Percentiles rank a stretch among this genome's conserved stretches.
Conservation (phyloP, 1,140 invertebrate genomes). For the Atta cephalotes region DNA sequence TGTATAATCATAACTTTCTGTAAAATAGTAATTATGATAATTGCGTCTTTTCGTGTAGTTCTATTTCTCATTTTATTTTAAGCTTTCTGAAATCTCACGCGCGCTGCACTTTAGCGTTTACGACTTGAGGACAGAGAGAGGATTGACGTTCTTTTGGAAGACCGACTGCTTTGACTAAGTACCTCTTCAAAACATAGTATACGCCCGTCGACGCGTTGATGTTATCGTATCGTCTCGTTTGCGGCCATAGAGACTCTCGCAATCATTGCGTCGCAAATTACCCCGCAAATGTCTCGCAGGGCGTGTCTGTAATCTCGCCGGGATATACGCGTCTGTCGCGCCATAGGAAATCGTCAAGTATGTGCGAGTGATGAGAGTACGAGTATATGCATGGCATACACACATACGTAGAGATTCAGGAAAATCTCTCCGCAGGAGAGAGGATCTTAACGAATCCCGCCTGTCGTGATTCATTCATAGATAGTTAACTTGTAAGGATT, state of each 20-base stretch:
- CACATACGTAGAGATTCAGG: not conserved
- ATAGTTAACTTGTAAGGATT: conserved; percentile 15
- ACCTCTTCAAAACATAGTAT: not conserved
- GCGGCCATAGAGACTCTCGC: conserved; percentile 42
- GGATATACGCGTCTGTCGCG: conserved; percentile 14
- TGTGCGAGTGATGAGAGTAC: not conserved
- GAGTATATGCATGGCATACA: not conserved
- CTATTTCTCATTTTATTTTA: not conserved
- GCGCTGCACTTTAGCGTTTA: not conserved
- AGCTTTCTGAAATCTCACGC: not conserved
- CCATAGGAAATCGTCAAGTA: conserved; percentile 16
- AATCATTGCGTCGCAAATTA: conserved; percentile 68
- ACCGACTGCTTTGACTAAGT: conserved; percentile 15
- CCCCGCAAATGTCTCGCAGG: conserved; percentile 40
- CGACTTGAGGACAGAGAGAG: not conserved
- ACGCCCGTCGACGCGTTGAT: not conserved
- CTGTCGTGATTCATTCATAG: conserved; percentile 13
- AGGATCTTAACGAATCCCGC: not conserved
- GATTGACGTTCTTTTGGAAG: not conserved
- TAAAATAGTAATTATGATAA: not conserved
- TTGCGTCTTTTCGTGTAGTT: not conserved
- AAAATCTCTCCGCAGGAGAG: not conserved
- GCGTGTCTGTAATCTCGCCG: conserved; percentile 40
- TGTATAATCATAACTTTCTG: not conserved
- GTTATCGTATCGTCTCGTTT: conserved; percentile 49